Evolutionary conservation across 2,888 invertebrate genomes (phyloP), one percentile per base, ranked within the genome.

Genomic region (Hypolimnas misippus): DNA sequence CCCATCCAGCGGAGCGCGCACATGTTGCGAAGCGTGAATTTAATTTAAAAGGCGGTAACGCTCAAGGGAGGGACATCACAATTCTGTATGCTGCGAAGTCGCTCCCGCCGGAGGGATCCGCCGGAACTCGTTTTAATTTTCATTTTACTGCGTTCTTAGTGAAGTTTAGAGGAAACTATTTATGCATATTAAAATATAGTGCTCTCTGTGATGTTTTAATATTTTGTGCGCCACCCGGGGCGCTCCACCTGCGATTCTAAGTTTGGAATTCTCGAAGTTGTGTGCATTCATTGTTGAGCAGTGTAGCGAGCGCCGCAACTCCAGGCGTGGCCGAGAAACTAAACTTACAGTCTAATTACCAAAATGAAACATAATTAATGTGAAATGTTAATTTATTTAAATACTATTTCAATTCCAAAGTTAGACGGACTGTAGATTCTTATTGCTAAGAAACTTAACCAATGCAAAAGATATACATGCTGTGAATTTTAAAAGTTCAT

Each of bases 121-220:
- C 63, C 62, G 62, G 62, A 65, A 65, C 58, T 59, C 57, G 63
- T 64, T 68, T 64, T 67, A 68, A 71, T 71, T 67, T 71, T 66
- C 71, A 67, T 70, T 69, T 65, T 55, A 62, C 58, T 51, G 21
- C 66, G 55, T 63, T 63, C 68, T 68, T 65, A 51, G 66, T 65
- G 60, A 57, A 68, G 56, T 57, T 64, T 55, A 64, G 60, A 66
- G 65, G 67, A 68, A 67, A 70, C 70, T 69, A 69, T 70, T 69
- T 70, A 62, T 70, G 65, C 66, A 69, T 70, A 69, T 72, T 70
- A 68, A 69, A 68, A 67, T 61, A 58, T 63, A 63, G 62, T 46
- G 53, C 65, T 54, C 59, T 40, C 50, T 49, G 44, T 50, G 21
- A 50, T 53, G 57, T 56, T 61, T 65, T 63, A 65, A 68, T 68